Evolutionary conservation across 2,888 invertebrate species (phyloP), one percentile per base, ranked within the genome.

Genomic region (Andrena chrysosceles): DNA sequence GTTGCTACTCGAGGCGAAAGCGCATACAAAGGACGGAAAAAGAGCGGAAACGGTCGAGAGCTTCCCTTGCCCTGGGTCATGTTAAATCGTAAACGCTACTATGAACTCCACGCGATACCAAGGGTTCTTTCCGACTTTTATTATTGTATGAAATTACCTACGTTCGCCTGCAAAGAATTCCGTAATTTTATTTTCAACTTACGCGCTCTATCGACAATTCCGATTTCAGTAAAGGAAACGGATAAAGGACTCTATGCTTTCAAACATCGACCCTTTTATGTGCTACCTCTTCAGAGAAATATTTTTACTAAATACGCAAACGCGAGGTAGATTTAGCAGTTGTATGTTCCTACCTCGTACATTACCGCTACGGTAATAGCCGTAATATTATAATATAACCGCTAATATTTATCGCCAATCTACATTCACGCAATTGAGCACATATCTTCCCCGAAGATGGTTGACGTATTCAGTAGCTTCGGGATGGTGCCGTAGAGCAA

Each of bases 61-160:
- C 68, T 67, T 42, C 62, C 69, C 66, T 77, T 31, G 79, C 77
- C 74, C 42, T 33, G 13, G 76, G 83, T 79, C 76, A 80, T 59
- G 81, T 78, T 66, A 80, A 74, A 62, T 83, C 72, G 79, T 83
- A 85, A 87, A 86, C 69, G 64, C 54, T 49, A 26, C 29, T 73
- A 70, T 49, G 52, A 86, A 76, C 68, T 70, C 56, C 62, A 60
- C 31, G 23, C 52, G 68, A 75, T 82, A 81, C 62, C 73, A 33
- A 72, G 54, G 67, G 49, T 75, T 73, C 23, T 56, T 29, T 67
- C 60, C 59, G 49, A 71, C 42, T 69, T 54, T 66, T 60, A 60
- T 76, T 59, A 60, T 77, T 72, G 31, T 48, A 62, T 48, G 54
- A 42, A 80, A 80, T 87, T 82, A 64, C 67, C n/a, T 29, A 52